Evolutionary conservation across 2,888 invertebrate species (phyloP), one percentile per base, ranked within the genome.

Genomic region (Phalera bucephala): DNA sequence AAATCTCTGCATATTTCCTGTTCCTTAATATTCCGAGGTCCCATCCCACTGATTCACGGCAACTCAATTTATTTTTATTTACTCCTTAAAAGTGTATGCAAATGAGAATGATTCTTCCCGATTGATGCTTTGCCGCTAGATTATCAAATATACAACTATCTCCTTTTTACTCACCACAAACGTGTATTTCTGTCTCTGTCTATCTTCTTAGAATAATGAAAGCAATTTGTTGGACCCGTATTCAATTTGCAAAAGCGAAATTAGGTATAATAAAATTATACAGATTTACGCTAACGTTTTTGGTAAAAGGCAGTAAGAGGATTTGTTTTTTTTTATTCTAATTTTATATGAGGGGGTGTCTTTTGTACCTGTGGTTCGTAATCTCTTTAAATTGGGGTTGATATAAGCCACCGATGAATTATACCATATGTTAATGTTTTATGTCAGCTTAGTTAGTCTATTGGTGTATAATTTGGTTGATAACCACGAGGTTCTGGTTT

Each of bases 211-310:
- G 30, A 36, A 56, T 58, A 58, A 60, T 58, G 53, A 45, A 58
- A 68, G 73, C 71, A 77, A 80, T 81, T 81, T 74, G 45, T 31
- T 31, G 53, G 40, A 32, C 37, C 47, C 41, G 47, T 46, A 56
- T 80, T 82, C 77, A 77, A 82, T 81, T 80, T 76, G 64, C 55
- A 38, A 57, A 64, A 67, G 58, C 50, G 42, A 48, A 58, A 60
- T 60, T 51, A 64, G 58, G 77, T 74, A 74, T 72, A 80, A 85
- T 84, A 84, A 87, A 88, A 87, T 88, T 88, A 88, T 87, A 85
- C 86, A 74, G 82, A 73, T 76, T 78, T 72, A 52, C 46, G 47
- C 48, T 63, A 64, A 67, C 63, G 52, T 63, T 55, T 56, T 55
- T 56, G 52, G 56, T 64, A 53, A 59, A 56, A n/a, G 53, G 52